Conservation (phyloP, 2,888 invertebrate genomes). For the Drosophila imparisetae region DNA sequence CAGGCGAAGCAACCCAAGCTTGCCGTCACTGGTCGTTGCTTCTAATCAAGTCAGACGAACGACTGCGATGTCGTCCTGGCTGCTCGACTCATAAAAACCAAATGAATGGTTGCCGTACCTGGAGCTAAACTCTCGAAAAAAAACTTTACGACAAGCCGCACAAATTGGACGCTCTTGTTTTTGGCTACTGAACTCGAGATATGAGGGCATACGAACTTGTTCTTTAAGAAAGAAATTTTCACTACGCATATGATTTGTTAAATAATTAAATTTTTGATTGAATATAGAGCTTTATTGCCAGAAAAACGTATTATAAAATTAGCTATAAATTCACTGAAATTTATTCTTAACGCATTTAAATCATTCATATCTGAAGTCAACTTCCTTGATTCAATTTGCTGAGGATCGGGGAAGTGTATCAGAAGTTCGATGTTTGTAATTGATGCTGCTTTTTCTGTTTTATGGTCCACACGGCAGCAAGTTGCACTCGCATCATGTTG, state of each 20-base stretch:
- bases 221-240: not conserved
- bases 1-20: constrained; percentile 33
- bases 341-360: not conserved
- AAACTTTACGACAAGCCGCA: constrained; percentile 80
- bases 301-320: not conserved
- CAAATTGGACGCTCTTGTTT: constrained; percentile 71
- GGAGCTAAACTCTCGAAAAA: constrained; percentile 49
- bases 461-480: constrained; percentile 58
- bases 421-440: not conserved
- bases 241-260: no score
- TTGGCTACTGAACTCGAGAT: constrained; percentile 28
- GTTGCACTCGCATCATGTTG: constrained; percentile 67
- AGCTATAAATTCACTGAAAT: not conserved
- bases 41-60: constrained; percentile 61
- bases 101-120: constrained; percentile 63
- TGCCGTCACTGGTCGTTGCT: constrained; percentile 60
- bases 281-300: not conserved
- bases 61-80: constrained; percentile 51
- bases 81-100: constrained; percentile 70
- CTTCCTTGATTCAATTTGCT: not conserved
- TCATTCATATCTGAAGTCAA: not conserved
- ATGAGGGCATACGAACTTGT: constrained; percentile 14
- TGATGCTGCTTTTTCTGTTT: constrained; percentile 37
- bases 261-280: not conserved
- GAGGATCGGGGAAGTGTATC: constrained; percentile 16